Evolutionary conservation across 2,113 vertebrate genomes (phyloP).

Genomic region (Leucoraja erinaceus): DNA sequence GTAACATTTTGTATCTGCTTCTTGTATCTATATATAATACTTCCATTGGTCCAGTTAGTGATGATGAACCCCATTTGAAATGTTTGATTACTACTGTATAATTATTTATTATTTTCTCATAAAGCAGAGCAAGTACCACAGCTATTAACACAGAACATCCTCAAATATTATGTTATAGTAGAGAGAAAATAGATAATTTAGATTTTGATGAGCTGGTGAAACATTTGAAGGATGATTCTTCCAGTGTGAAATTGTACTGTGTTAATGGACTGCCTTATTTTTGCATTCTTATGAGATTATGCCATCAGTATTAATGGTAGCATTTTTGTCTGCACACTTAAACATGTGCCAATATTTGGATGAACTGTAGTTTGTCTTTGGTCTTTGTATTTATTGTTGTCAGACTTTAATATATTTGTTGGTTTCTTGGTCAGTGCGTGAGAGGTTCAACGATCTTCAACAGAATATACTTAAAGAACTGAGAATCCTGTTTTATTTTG

Average conservation of each 20-base stretch:
- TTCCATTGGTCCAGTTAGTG: not conserved
- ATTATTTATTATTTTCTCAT: not conserved
- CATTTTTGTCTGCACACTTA: not conserved
- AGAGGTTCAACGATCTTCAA: not conserved
- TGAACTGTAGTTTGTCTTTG: not conserved
- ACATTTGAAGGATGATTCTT: not conserved
- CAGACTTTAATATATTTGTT: not conserved
- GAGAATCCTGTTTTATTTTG: not conserved
- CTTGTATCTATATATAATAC: not conserved
- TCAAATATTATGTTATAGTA: not conserved
- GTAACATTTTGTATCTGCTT: not conserved
- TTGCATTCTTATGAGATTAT: not conserved
- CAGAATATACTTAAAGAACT: not conserved
- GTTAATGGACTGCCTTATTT: not conserved
- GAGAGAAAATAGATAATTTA: not conserved
- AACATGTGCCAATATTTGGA: not conserved
- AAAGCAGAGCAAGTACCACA: not conserved
- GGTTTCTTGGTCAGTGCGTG: not conserved
- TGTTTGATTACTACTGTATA: not conserved
- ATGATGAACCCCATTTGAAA: not conserved
- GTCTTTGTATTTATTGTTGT: not conserved
- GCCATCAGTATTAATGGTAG: not conserved
- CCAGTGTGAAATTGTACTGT: not conserved
- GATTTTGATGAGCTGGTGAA: not conserved
- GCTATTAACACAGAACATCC: not conserved